phyloP scores from a whole-genome alignment of 2,113 vertebrate species.

The Butorides virescens region DNA sequence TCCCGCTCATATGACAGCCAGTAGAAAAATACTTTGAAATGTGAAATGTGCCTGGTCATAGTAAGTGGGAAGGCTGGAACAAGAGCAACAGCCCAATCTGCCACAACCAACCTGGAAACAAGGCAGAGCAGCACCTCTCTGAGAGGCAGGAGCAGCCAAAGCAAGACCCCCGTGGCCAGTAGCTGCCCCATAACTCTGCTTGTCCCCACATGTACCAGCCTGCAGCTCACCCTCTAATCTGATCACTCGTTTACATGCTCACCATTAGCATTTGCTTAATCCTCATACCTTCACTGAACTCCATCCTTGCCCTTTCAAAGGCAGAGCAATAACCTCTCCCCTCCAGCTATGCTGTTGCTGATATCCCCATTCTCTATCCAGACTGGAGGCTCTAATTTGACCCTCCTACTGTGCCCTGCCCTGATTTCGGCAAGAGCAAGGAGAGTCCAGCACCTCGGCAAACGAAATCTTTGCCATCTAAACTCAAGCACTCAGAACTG shows the following conservation, averaged over 20 bases:
- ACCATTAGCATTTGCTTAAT: constrained; percentile 42
- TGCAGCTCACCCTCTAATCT: constrained; percentile 42
- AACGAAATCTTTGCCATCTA: background rate
- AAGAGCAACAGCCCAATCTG: background rate
- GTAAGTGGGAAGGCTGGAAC: background rate
- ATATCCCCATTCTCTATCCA: background rate
- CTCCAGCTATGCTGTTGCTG: background rate
- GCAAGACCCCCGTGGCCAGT: background rate
- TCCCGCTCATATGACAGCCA: background rate
- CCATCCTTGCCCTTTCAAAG: constrained; percentile 18
- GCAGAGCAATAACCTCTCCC: constrained; percentile 29
- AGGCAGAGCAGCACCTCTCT: background rate
- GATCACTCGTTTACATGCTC: background rate
- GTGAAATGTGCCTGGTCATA: background rate
- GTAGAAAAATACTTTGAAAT: background rate
- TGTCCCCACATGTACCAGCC: constrained; percentile 27
- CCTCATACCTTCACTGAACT: constrained; percentile 41
- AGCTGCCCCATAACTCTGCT: background rate
- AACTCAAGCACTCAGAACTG: background rate
- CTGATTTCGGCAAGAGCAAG: background rate
- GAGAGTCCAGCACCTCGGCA: background rate
- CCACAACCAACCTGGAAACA: background rate
- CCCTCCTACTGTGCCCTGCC: background rate
- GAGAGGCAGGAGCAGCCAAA: background rate
- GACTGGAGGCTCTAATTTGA: background rate